phyloP scores from a whole-genome alignment of 2,888 invertebrate species.

The Palloptera scutellata region DNA sequence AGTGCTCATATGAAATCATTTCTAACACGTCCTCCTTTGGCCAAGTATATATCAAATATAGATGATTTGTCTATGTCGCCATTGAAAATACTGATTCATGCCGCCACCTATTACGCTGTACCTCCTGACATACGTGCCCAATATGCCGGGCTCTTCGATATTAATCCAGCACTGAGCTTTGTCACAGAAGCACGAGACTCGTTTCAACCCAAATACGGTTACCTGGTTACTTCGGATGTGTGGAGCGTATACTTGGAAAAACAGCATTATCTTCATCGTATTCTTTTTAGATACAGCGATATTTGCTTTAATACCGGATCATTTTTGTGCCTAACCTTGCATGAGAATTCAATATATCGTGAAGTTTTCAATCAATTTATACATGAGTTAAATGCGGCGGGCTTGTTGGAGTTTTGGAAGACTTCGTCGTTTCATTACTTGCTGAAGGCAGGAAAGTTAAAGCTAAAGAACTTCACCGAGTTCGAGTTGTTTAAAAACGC shows the following conservation, averaged over 20 bases:
- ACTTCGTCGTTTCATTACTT: not conserved
- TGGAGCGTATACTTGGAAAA: not conserved
- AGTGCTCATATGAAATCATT: conserved; percentile 11
- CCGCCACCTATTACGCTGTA: not conserved
- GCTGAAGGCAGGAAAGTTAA: not conserved
- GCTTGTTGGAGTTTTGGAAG: conserved; percentile 9
- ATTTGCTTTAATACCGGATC: not conserved
- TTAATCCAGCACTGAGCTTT: not conserved
- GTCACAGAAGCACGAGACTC: not conserved
- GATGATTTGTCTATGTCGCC: not conserved
- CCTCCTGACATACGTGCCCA: not conserved
- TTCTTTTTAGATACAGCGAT: conserved; percentile 1
- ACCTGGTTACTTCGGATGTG: not conserved
- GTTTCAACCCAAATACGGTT: conserved; percentile 6
- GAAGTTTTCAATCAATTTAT: conserved; percentile 5
- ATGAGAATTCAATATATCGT: conserved; percentile 10
- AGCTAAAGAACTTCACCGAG: not conserved
- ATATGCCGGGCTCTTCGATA: not conserved
- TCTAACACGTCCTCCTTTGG: conserved; percentile 1
- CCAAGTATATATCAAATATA: not conserved
- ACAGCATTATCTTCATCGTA: not conserved
- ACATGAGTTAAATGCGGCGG: not conserved
- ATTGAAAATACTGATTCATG: conserved; percentile 8
- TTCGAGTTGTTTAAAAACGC: not conserved
- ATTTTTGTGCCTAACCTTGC: not conserved